These are phyloP conservation scores for Meda fulgida DNA, from an alignment of 2,797 vertebrate species.

Conservation along the genomic window DNA sequence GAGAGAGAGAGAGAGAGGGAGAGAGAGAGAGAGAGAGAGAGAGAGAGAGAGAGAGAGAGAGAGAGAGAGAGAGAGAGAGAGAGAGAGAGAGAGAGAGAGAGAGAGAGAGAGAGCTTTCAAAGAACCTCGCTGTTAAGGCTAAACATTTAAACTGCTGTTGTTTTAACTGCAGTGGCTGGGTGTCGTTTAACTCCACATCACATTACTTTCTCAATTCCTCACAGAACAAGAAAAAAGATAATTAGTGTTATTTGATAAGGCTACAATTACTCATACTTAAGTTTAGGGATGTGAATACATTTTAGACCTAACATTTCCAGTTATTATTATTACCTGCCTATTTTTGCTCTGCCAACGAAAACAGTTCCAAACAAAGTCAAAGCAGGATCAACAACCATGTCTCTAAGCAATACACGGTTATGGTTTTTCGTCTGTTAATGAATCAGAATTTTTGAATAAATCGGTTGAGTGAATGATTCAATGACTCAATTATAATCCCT, in stretches of 20 bases:
- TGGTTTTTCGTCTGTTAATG: background rate
- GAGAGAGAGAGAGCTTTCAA: background rate
- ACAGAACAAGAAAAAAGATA: background rate
- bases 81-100: no score
- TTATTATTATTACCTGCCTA: background rate
- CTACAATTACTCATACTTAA: background rate
- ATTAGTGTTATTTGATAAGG: background rate
- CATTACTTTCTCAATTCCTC: background rate
- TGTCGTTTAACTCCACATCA: background rate
- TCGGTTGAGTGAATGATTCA: background rate
- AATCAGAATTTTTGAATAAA: background rate
- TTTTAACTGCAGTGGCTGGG: background rate
- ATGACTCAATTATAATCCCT: background rate
- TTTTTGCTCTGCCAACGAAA: background rate
- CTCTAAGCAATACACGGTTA: background rate
- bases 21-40: no score
- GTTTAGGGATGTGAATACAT: background rate
- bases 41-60: no score
- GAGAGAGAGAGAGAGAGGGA: no score
- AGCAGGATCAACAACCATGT: background rate
- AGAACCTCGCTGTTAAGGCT: conserved; percentile 1
- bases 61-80: no score
- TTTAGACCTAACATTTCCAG: background rate
- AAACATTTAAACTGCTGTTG: background rate
- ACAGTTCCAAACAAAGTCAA: background rate